A percentile compares a stretch with the other conserved stretches of the same genome.
Evolutionary conservation across 2,888 invertebrate species (phyloP).

Genomic region (Zonitis immaculata): DNA sequence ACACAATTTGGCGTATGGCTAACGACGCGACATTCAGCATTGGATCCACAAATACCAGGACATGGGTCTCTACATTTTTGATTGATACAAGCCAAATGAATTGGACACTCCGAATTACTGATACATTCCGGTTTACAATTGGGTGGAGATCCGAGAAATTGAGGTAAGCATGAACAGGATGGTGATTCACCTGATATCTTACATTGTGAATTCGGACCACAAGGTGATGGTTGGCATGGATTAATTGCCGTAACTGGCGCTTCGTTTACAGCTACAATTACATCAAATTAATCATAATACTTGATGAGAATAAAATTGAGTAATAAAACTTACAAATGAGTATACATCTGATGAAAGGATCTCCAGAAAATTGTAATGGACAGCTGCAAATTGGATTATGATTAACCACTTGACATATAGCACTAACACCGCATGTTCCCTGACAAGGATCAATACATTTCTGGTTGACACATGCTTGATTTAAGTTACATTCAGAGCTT

Average conservation of each 20-base stretch:
- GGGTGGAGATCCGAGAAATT: constrained; percentile 68
- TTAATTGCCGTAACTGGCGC: constrained; percentile 26
- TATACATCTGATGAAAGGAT: constrained; percentile 60
- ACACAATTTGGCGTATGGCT: constrained; percentile 65
- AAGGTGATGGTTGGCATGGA: constrained; percentile 57
- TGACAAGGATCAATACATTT: constrained; percentile 56
- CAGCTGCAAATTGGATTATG: constrained; percentile 59
- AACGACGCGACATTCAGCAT: constrained; percentile 60
- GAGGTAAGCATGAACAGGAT: constrained; percentile 68
- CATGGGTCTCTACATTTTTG: constrained; percentile 66
- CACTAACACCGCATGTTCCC: constrained; percentile 54
- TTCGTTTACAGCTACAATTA: no score
- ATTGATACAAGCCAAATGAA: constrained; percentile 59
- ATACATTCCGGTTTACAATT: constrained; percentile 73
- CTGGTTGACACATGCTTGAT: constrained; percentile 50
- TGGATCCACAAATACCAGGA: constrained; percentile 57
- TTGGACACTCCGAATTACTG: constrained; percentile 61
- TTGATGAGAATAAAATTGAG: no score
- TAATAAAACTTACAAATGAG: constrained; percentile 41
- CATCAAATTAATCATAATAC: no score
- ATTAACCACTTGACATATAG: constrained; percentile 54
- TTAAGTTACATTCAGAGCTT: constrained; percentile 53
- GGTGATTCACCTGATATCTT: constrained; percentile 63
- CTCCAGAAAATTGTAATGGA: constrained; percentile 49
- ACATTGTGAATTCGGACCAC: constrained; percentile 60